A percentile compares a stretch with the other conserved stretches of the same genome.
Conservation (phyloP, 2,797 vertebrate species). For the Spondyliosoma cantharus region DNA sequence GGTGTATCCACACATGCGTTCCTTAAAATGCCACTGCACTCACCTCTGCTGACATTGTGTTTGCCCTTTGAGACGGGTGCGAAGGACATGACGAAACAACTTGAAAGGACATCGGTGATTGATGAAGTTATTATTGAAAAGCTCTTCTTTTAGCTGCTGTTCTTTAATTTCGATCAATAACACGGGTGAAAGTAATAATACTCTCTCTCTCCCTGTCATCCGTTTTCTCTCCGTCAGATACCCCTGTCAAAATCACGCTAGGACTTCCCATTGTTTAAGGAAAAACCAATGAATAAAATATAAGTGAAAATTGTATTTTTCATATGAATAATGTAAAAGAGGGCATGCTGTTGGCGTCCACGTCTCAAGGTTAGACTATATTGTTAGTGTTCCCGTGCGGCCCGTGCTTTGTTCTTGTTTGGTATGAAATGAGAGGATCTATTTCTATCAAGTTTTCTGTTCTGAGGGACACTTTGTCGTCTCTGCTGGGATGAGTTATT, state of each 20-base stretch:
- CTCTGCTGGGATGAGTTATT: conserved; percentile 63
- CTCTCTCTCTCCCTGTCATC: conserved; percentile 63
- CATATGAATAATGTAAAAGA: conserved; percentile 87
- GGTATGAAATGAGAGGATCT: conserved; percentile 73
- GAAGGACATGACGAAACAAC: conserved; percentile 63
- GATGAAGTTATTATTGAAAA: conserved; percentile 79
- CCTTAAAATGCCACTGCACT: conserved; percentile 27
- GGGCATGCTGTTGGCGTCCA: conserved; percentile 74
- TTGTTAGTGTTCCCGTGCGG: conserved; percentile 69
- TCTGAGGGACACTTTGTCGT: conserved; percentile 66
- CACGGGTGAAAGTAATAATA: conserved; percentile 69
- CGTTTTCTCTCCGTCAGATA: conserved; percentile 66
- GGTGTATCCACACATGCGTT: conserved; percentile 14
- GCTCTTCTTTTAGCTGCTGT: conserved; percentile 70
- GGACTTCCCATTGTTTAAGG: conserved; percentile 79
- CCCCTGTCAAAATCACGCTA: conserved; percentile 70
- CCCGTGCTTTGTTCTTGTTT: conserved; percentile 76
- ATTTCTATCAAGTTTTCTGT: conserved; percentile 70
- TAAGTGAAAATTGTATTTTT: conserved; percentile 84
- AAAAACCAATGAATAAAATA: conserved; percentile 88
- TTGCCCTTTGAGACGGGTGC: conserved; percentile 31
- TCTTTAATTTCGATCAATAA: conserved; percentile 82
- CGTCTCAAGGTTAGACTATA: conserved; percentile 81
- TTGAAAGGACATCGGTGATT: conserved; percentile 70
- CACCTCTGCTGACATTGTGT: conserved; percentile 37